Conservation (phyloP, 2,888 invertebrate species). For the Dolichopus griseipennis region DNA sequence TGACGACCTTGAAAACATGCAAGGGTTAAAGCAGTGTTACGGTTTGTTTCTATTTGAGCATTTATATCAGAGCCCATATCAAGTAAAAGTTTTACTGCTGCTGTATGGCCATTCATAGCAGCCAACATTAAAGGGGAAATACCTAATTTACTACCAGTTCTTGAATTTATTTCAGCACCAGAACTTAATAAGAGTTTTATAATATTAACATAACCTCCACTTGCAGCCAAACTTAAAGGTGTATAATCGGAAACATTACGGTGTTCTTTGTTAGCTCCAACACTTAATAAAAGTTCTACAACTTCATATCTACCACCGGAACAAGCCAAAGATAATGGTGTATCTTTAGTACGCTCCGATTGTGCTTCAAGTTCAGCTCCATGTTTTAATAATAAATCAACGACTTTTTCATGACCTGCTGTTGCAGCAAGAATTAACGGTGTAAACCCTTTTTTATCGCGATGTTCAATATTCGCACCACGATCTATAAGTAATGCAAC, state of each 20-base stretch:
- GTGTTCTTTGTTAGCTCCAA: slow-evolving; percentile 94
- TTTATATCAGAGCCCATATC: slow-evolving; percentile 99
- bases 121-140: slow-evolving; percentile 98
- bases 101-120: slow-evolving; percentile 97
- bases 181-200: slow-evolving; percentile 86
- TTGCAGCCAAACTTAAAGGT: slow-evolving; percentile 95
- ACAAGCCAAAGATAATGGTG: slow-evolving; percentile 93
- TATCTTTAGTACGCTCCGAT: slow-evolving; percentile 97
- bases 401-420: slow-evolving; percentile 82
- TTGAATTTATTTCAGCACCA: slow-evolving; percentile 97
- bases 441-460: slow-evolving; percentile 98
- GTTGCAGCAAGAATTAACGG: slow-evolving; percentile 95
- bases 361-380: slow-evolving; percentile 98
- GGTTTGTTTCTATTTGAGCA: slow-evolving; percentile 98
- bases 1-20: slow-evolving; percentile 99
- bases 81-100: slow-evolving; percentile 86
- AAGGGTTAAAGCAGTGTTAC: slow-evolving; percentile 95
- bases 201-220: slow-evolving; percentile 97
- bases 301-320: slow-evolving; percentile 95
- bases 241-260: slow-evolving; percentile 99
- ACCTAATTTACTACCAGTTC: slow-evolving; percentile 92
- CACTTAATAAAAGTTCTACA: slow-evolving; percentile 79
- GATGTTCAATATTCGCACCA: slow-evolving; percentile 94
- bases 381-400: slow-evolving; percentile 85
- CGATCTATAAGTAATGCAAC: slow-evolving; percentile 84